phyloP scores from a whole-genome alignment of 64 coral and sea anemone species.

The Platygyra sinensis region DNA sequence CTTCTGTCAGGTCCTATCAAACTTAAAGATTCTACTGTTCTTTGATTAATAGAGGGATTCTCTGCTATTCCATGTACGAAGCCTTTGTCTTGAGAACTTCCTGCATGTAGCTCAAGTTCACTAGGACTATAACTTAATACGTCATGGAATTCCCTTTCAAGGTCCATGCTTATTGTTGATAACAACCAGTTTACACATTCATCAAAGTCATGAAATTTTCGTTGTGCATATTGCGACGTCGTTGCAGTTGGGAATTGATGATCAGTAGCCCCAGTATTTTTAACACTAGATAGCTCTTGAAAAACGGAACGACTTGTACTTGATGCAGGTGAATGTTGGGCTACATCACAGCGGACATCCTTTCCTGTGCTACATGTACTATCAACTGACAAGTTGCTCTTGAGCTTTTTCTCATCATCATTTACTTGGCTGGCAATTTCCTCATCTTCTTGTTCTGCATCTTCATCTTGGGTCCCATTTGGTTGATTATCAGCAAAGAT shows the following conservation, averaged over 20 bases:
- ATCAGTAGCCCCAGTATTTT: not conserved
- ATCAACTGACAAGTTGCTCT: not conserved
- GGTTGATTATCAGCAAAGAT: slow-evolving; percentile 73
- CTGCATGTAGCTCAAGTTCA: not conserved
- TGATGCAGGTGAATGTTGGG: not conserved
- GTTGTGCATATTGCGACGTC: not conserved
- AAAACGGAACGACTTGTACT: not conserved
- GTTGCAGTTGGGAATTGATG: not conserved
- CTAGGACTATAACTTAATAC: not conserved
- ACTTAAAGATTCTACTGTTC: not conserved
- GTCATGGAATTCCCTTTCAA: slow-evolving; percentile 6
- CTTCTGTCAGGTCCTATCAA: not conserved
- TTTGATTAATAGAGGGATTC: not conserved
- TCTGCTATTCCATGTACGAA: not conserved
- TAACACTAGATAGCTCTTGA: not conserved
- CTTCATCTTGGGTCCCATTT: slow-evolving; percentile 59
- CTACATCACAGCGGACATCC: not conserved
- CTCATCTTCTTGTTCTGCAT: slow-evolving; percentile 71
- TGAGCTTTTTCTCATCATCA: not conserved
- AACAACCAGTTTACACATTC: slow-evolving; percentile 22
- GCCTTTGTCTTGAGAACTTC: not conserved
- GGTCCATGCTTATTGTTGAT: slow-evolving; percentile 20
- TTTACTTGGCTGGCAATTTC: slow-evolving; percentile 20
- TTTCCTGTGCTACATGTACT: not conserved
- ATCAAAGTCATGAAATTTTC: not conserved